Percentiles rank a stretch among this genome's conserved stretches.
These are phyloP conservation scores for Chinchilla lanigera DNA, from an alignment of 2,113 vertebrate genomes.

Conservation along the genomic window DNA sequence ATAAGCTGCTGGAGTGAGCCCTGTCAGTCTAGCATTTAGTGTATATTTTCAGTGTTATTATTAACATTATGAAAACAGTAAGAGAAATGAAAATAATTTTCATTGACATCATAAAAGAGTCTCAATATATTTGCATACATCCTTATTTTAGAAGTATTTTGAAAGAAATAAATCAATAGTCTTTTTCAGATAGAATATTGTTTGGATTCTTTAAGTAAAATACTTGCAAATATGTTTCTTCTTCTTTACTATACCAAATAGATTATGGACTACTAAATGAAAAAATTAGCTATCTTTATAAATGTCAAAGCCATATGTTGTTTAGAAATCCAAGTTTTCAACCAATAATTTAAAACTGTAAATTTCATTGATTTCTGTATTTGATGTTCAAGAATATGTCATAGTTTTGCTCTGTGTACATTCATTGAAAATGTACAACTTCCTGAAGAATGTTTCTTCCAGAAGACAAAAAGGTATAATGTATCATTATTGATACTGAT, in stretches of 20 bases:
- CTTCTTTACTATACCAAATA: not conserved
- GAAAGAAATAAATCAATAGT: not conserved
- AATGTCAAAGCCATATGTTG: not conserved
- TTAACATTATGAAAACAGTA: not conserved
- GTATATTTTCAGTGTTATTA: not conserved
- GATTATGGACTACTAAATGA: not conserved
- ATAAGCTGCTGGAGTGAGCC: not conserved
- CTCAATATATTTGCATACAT: not conserved
- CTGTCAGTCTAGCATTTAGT: not conserved
- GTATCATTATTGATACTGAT: not conserved
- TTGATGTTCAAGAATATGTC: not conserved
- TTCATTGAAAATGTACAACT: not conserved
- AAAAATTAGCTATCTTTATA: not conserved
- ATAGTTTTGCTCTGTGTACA: not conserved
- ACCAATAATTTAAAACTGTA: not conserved
- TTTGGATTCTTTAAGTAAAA: not conserved
- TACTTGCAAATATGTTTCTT: not conserved
- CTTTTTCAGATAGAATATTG: not conserved
- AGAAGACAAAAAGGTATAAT: not conserved
- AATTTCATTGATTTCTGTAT: not conserved
- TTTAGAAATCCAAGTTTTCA: not conserved
- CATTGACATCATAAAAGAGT: not conserved
- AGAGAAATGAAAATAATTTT: not conserved
- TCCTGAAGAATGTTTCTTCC: not conserved
- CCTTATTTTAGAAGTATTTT: not conserved